A percentile compares a stretch with the other conserved stretches of the same genome.
These are phyloP conservation scores for Penaeus chinensis DNA, from an alignment of 1,140 invertebrate genomes.

Conservation along the genomic window DNA sequence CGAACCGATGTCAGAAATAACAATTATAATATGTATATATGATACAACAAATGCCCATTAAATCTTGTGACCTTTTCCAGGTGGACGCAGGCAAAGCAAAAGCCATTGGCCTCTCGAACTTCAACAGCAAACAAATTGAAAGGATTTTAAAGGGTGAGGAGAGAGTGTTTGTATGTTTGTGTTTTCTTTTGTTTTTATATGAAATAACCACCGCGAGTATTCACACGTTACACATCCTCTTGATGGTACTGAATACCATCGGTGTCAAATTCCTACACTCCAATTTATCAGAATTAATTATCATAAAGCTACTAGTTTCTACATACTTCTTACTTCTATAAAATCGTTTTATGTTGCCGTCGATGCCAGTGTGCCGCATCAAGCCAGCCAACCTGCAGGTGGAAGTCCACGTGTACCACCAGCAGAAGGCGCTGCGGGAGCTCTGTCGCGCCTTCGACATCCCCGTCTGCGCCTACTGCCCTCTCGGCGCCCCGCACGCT, in stretches of 20 bases:
- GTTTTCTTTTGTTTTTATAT: no score
- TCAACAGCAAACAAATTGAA: slow-evolving; percentile 1
- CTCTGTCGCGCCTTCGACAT: neutral
- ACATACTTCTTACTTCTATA: no score
- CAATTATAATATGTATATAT: no score
- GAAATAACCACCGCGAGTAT: no score
- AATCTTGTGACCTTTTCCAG: neutral
- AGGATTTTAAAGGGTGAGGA: neutral
- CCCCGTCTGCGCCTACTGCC: neutral
- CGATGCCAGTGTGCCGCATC: slow-evolving; percentile 21
- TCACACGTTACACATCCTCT: no score
- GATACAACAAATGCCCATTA: no score
- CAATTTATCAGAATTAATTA: no score
- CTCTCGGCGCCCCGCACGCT: slow-evolving; percentile 6
- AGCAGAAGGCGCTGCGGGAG: slow-evolving; percentile 4
- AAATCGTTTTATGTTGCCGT: neutral
- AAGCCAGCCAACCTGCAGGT: slow-evolving; percentile 41
- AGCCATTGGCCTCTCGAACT: neutral
- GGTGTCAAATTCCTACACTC: no score
- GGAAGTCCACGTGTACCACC: slow-evolving; percentile 42
- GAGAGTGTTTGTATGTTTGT: no score
- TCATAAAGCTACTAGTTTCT: no score
- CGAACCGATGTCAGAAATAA: no score
- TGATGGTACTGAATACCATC: no score
- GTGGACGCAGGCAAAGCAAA: neutral